phyloP scores from a whole-genome alignment of 1,140 invertebrate genomes.

The Tenebrio molitor region DNA sequence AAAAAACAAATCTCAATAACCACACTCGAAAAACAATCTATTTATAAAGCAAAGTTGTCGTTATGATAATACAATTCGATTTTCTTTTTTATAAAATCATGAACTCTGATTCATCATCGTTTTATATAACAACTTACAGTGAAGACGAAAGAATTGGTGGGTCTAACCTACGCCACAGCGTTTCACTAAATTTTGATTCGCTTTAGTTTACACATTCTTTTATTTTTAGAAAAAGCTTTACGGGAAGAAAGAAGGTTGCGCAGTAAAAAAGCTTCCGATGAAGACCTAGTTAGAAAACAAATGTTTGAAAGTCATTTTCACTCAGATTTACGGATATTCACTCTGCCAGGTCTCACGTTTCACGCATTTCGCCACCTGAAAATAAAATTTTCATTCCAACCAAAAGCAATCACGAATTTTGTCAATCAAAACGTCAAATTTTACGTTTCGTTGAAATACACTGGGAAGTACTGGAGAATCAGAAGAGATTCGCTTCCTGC shows the following conservation, averaged over 20 bases:
- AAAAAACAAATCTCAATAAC: too few species aligned
- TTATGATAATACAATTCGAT: background rate
- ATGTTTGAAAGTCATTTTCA: background rate
- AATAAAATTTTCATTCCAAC: constrained; percentile 49
- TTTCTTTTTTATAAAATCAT: background rate
- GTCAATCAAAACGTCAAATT: constrained; percentile 27
- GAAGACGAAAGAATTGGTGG: constrained; percentile 24
- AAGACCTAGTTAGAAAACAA: background rate
- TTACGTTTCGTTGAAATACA: constrained; percentile 46
- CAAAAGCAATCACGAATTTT: constrained; percentile 7
- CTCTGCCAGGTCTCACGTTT: constrained; percentile 27
- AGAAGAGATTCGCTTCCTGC: constrained; percentile 48
- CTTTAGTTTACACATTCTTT: background rate
- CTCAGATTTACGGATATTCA: constrained; percentile 1
- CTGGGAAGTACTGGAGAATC: constrained; percentile 46
- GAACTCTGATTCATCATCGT: background rate
- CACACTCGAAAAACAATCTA: too few species aligned
- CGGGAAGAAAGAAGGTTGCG: background rate
- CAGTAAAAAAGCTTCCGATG: background rate
- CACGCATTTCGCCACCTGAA: constrained; percentile 36
- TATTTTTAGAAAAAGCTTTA: background rate
- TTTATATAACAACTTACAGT: constrained; percentile 13
- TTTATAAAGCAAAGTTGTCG: too few species aligned
- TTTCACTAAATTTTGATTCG: background rate
- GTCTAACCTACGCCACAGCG: background rate